Percentiles rank a stretch among this genome's conserved stretches.
Evolutionary conservation across 2,888 invertebrate species (phyloP).

Genomic region (Synergus japonicus): DNA sequence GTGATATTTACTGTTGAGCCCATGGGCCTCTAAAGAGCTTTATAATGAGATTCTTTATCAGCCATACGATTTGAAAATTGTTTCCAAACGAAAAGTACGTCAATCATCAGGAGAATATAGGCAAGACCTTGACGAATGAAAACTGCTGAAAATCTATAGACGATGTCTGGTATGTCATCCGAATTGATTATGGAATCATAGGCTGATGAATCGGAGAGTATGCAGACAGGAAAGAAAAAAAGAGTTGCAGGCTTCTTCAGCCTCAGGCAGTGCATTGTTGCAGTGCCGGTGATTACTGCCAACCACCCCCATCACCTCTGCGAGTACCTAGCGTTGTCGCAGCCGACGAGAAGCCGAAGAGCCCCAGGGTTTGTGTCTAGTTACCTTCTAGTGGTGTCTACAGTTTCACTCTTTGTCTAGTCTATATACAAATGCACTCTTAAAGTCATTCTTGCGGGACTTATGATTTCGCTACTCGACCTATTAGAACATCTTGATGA

Average conservation of each 20-base stretch:
- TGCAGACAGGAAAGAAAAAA: slow-evolving; percentile 52
- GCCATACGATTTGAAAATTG: background rate
- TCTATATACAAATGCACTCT: background rate
- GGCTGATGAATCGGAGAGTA: slow-evolving; percentile 22
- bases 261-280: slow-evolving; percentile 64
- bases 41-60: slow-evolving; percentile 26
- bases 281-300: slow-evolving; percentile 67
- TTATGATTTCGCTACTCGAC: background rate
- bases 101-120: background rate
- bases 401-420: slow-evolving; percentile 43
- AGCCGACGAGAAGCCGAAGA: slow-evolving; percentile 43
- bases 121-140: background rate
- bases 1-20: slow-evolving; percentile 31
- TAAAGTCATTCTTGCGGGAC: background rate
- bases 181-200: slow-evolving; percentile 8
- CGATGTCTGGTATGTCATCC: background rate
- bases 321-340: slow-evolving; percentile 26
- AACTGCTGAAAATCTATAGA: background rate
- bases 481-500: background rate
- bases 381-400: slow-evolving; percentile 47
- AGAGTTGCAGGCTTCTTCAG: slow-evolving; percentile 42
- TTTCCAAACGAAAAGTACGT: background rate
- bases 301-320: slow-evolving; percentile 42
- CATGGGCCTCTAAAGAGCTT: slow-evolving; percentile 19
- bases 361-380: slow-evolving; percentile 57